A percentile compares a stretch with the other conserved stretches of the same genome.
Conservation (phyloP, 2,888 invertebrate genomes). For the Ceratothoa steindachneri region DNA sequence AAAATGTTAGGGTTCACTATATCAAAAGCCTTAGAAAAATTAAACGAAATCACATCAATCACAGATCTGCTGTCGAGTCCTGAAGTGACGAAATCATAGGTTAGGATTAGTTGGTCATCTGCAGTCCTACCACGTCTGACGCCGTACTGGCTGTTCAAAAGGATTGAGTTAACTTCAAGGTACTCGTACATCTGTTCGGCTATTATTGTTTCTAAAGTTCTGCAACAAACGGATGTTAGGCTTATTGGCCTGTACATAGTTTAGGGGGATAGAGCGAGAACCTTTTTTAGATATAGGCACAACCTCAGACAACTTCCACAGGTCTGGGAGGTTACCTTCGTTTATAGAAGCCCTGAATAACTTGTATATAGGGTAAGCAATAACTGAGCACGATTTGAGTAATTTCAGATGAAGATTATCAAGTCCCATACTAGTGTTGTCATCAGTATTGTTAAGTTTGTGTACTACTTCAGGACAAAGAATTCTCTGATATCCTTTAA, state of each 20-base stretch:
- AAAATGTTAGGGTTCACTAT: not conserved
- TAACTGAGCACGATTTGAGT: not conserved
- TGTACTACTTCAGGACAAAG: too few relatives aligned
- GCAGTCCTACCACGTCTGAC: not conserved
- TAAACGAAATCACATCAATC: not conserved
- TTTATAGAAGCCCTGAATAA: not conserved
- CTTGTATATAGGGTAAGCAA: not conserved
- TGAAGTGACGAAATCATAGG: not conserved
- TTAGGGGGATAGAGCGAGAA: not conserved
- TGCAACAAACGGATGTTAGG: slow-evolving; percentile 3
- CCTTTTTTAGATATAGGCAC: slow-evolving; percentile 4
- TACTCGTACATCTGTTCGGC: not conserved
- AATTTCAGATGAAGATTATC: not conserved
- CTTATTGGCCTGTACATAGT: slow-evolving; percentile 7
- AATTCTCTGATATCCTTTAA: too few relatives aligned
- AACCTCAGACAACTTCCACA: not conserved
- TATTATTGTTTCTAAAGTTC: not conserved
- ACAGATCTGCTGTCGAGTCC: not conserved
- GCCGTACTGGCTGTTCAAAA: not conserved
- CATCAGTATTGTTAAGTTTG: too few relatives aligned
- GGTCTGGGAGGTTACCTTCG: not conserved
- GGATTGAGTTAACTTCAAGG: not conserved
- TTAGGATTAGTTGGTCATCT: not conserved
- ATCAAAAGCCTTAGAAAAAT: not conserved
- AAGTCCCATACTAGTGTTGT: not conserved